Evolutionary conservation across 2,888 invertebrate genomes (phyloP), one percentile per base, ranked within the genome.

Genomic region (Ethmia dodecea): DNA sequence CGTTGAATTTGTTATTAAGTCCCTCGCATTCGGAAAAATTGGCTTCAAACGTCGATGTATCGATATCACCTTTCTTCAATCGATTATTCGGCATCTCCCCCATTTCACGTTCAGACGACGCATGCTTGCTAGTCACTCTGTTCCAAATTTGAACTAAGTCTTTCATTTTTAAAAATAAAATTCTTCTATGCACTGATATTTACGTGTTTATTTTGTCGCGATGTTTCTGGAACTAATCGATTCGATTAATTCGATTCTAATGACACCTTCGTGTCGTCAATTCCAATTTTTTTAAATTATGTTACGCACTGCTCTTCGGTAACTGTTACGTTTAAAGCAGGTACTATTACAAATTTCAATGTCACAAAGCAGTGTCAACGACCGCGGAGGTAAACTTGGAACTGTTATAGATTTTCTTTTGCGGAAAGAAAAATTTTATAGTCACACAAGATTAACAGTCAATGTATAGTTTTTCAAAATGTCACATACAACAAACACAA

Each of bases 61-160:
- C 70, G 24, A 75, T 58, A 33, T 80, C 77, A 0, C 60, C 51
- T 36, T 47, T 65, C 39, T 71, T 76, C 14, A 74, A 49, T 42
- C 71, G 54, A 57, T 71, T 77, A 40, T 58, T 62, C 1, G 74
- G 45, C 3, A 79, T 47, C 9, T 84, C 84, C 31, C 68, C 55
- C 11, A 80, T 38, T 38, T 84, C 83, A 10, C 70, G 51, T 9
- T 73, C 76, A 5, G 42, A 56, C 0, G 73, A 66, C 53, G 90
- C 91, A 10, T 86, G 83, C 34, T 88, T 73, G 2, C 86, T 81
- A 30, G 89, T 62, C 20, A 88, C 67, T 16, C 74, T 70, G 32
- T 72, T 86, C 88, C 88, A 91, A 47, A 90, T 87, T 69, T 89
- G 87, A 48, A 81, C 74, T 11, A 91, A 63, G 49, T 91, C 91